Percentiles rank a stretch among this genome's conserved stretches.
These are phyloP conservation scores for Haemorhous mexicanus DNA, from an alignment of 2,113 vertebrate genomes.

Conservation along the genomic window DNA sequence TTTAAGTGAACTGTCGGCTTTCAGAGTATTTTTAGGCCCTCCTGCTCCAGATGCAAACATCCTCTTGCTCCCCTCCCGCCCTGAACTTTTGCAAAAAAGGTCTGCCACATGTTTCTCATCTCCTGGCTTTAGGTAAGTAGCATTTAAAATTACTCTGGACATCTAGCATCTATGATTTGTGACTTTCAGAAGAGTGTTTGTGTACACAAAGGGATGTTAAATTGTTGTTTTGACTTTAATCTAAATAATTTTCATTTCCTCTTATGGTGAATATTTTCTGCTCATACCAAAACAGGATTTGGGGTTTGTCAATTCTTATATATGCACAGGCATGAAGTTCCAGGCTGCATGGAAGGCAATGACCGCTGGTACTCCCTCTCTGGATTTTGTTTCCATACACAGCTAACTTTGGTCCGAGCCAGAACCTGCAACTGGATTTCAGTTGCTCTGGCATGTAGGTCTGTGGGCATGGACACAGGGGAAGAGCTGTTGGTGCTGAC, in stretches of 20 bases:
- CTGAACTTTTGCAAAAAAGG: slow-evolving; percentile 69
- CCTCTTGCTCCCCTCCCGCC: slow-evolving; percentile 31
- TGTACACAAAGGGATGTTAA: slow-evolving; percentile 70
- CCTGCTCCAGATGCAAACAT: slow-evolving; percentile 71
- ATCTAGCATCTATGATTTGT: slow-evolving; percentile 68
- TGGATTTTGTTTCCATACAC: neutral
- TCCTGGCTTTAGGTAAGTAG: slow-evolving; percentile 73
- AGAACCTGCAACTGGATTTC: neutral
- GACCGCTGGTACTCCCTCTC: neutral
- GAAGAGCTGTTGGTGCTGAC: neutral
- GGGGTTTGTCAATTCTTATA: neutral
- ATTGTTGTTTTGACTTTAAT: slow-evolving; percentile 69
- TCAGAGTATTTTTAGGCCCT: slow-evolving; percentile 69
- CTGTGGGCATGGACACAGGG: neutral
- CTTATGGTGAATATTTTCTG: slow-evolving; percentile 16
- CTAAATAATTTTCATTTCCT: slow-evolving; percentile 66
- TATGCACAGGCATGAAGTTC: neutral
- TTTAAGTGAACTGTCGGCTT: slow-evolving; percentile 74
- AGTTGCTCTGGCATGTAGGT: accelerated
- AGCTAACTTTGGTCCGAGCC: neutral
- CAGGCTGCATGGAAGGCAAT: neutral
- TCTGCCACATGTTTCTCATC: slow-evolving; percentile 78
- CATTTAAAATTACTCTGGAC: slow-evolving; percentile 65
- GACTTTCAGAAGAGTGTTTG: slow-evolving; percentile 73
- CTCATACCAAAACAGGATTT: slow-evolving; percentile 11